Evolutionary conservation across 2,797 vertebrate genomes (phyloP).

Genomic region (Oreochromis mossambicus): DNA sequence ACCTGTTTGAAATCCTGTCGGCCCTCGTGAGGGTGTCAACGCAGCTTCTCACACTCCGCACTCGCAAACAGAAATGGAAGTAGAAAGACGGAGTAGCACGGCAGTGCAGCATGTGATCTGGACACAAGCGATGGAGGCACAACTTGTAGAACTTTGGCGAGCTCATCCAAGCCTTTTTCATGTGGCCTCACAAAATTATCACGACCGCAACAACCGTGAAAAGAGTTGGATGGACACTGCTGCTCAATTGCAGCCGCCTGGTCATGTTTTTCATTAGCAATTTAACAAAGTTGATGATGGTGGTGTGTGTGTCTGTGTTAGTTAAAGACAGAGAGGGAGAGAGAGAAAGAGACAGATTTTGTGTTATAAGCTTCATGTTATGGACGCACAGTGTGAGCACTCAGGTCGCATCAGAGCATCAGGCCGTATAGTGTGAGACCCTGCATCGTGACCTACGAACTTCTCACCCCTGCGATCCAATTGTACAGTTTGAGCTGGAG

Average conservation of each 20-base stretch:
- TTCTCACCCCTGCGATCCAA: background rate
- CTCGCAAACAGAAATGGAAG: background rate
- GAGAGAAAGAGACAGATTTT: background rate
- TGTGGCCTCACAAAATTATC: background rate
- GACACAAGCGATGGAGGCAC: background rate
- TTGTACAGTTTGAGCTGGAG: background rate
- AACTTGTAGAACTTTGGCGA: background rate
- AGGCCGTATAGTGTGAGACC: rapidly evolving
- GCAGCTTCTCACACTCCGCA: background rate
- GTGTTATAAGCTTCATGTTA: background rate
- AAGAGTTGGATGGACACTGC: background rate
- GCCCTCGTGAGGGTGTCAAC: too few relatives aligned
- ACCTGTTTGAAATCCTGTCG: background rate
- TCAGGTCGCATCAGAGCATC: background rate
- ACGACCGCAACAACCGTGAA: background rate
- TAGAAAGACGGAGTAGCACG: background rate
- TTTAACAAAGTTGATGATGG: background rate
- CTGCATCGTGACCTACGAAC: background rate
- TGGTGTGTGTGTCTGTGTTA: rapidly evolving
- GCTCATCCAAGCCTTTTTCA: background rate
- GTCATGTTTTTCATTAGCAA: background rate
- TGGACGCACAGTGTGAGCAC: background rate
- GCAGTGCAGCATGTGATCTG: background rate
- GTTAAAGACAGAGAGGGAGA: background rate
- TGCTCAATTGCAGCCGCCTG: background rate